Evolutionary conservation across 2,797 vertebrate species (phyloP).

Genomic region (Tympanoctomys barrerae): DNA sequence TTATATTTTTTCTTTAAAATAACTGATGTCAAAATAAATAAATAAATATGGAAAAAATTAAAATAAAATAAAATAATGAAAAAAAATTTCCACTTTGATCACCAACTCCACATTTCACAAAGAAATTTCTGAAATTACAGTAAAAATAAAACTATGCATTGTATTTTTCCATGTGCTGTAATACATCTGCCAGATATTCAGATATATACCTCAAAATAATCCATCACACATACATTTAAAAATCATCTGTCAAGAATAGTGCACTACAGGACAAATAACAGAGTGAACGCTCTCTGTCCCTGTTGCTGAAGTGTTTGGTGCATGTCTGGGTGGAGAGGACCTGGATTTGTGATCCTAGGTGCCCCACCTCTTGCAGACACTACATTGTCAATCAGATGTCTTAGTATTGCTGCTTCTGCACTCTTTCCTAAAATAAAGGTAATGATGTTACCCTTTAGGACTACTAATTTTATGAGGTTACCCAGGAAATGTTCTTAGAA

Average conservation of each 20-base stretch:
- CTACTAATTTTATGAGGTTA: neutral
- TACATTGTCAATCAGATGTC: neutral
- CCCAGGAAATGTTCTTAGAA: neutral
- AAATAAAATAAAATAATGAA: too few species aligned
- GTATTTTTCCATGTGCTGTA: neutral
- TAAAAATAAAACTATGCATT: neutral
- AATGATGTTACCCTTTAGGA: neutral
- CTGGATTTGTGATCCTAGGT: neutral
- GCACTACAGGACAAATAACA: neutral
- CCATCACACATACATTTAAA: neutral
- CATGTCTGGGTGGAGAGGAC: neutral
- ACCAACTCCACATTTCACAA: neutral
- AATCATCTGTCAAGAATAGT: neutral
- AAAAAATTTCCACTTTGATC: too few species aligned
- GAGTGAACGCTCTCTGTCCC: neutral
- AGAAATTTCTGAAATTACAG: neutral
- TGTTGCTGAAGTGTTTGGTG: neutral
- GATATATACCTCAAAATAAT: neutral
- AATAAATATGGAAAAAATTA: too few species aligned
- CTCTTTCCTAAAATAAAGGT: neutral
- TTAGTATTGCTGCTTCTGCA: neutral
- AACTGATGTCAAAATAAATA: too few species aligned
- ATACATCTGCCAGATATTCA: neutral
- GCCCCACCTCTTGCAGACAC: neutral
- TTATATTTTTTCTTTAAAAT: too few species aligned